A percentile compares a stretch with the other conserved stretches of the same genome.
These are phyloP conservation scores for Hybos culiciformis DNA, from an alignment of 2,888 invertebrate species.

Conservation along the genomic window DNA sequence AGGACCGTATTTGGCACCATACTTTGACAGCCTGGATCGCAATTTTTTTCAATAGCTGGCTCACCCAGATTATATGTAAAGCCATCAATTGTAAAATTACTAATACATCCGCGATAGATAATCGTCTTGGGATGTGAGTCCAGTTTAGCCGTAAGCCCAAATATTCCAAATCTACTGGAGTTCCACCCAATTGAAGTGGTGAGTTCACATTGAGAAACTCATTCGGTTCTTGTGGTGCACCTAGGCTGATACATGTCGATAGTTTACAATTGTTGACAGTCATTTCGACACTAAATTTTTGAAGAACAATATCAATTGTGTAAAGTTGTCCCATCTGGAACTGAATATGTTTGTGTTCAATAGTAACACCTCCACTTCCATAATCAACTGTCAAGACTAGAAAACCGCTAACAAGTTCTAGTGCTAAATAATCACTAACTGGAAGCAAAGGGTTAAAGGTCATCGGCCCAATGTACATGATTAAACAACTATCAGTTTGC, in stretches of 20 bases:
- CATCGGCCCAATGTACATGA: conserved; percentile 84
- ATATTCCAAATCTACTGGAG: conserved; percentile 48
- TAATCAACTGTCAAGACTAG: conserved; percentile 75
- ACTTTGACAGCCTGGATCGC: conserved; percentile 59
- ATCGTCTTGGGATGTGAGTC: conserved; percentile 53
- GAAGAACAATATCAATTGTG: conserved; percentile 64
- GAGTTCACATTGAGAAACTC: conserved; percentile 71
- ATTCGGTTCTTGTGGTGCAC: conserved; percentile 54
- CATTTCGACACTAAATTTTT: conserved; percentile 53
- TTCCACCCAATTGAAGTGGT: conserved; percentile 75
- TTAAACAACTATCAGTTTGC: conserved; percentile 58
- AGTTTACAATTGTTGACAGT: conserved; percentile 62
- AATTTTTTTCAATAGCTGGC: conserved; percentile 57
- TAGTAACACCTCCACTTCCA: conserved; percentile 64
- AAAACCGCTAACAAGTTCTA: conserved; percentile 74
- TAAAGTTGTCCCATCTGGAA: conserved; percentile 79
- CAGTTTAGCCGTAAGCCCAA: conserved; percentile 52
- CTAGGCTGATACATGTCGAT: conserved; percentile 55
- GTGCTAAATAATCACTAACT: conserved; percentile 75
- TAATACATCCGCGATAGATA: conserved; percentile 79
- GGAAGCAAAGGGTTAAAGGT: conserved; percentile 46
- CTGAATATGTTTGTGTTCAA: conserved; percentile 54
- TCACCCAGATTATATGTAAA: conserved; percentile 79
- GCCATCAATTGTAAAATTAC: conserved; percentile 77
- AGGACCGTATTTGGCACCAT: conserved; percentile 64